phyloP scores from a whole-genome alignment of 2,888 invertebrate genomes.

The Acleris sparsana region DNA sequence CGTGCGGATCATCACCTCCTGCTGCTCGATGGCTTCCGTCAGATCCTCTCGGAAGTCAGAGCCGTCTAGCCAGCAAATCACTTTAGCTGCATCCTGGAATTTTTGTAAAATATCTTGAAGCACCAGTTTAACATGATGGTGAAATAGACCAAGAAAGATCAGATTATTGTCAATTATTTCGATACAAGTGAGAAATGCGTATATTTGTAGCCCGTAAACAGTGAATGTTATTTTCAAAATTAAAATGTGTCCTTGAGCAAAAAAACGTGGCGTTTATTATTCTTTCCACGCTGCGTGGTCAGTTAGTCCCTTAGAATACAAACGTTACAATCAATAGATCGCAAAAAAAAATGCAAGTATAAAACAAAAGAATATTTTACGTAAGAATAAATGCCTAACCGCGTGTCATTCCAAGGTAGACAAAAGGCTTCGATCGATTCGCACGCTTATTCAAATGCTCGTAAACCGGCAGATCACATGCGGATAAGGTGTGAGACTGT shows the following conservation, averaged over 20 bases:
- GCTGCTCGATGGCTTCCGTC: conserved; percentile 77
- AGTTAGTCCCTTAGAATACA: too few species aligned
- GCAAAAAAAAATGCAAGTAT: too few species aligned
- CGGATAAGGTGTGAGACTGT: conserved; percentile 16
- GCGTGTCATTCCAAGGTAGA: background rate
- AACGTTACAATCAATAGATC: too few species aligned
- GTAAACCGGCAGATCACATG: conserved; percentile 14
- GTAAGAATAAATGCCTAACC: background rate
- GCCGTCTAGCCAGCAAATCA: conserved; percentile 80
- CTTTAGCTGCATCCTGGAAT: conserved; percentile 73
- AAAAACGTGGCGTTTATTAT: too few species aligned
- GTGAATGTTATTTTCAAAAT: too few species aligned
- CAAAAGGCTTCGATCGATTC: conserved; percentile 3
- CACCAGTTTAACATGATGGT: background rate
- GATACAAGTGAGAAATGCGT: too few species aligned
- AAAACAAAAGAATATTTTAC: too few species aligned
- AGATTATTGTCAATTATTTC: too few species aligned
- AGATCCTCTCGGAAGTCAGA: conserved; percentile 76
- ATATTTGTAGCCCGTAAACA: too few species aligned
- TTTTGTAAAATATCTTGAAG: background rate
- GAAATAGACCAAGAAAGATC: too few species aligned
- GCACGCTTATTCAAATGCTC: background rate
- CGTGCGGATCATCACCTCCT: conserved; percentile 74
- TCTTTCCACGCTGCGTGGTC: too few species aligned
- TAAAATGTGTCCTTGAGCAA: too few species aligned